Conservation (phyloP, 2,888 invertebrate species). For the Thymelicus acteon region DNA sequence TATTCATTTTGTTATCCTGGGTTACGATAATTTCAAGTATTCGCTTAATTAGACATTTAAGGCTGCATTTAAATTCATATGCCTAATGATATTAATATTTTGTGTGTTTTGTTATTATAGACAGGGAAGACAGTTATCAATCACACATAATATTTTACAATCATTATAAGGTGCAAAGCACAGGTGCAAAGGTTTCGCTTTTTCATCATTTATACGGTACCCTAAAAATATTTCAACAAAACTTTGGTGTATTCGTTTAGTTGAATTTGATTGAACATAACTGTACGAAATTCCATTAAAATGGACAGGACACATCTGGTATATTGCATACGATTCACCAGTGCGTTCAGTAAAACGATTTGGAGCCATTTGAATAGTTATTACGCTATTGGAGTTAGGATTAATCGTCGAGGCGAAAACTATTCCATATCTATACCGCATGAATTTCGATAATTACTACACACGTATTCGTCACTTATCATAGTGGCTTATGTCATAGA, state of each 20-base stretch:
- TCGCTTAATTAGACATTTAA: too few relatives aligned
- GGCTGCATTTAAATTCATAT: too few relatives aligned
- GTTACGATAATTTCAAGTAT: background rate
- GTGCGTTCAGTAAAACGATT: conserved; percentile 1
- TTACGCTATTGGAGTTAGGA: conserved; percentile 1
- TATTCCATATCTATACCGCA: background rate
- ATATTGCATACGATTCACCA: background rate
- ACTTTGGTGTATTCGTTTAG: background rate
- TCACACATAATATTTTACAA: too few relatives aligned
- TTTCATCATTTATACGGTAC: too few relatives aligned
- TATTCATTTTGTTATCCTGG: too few relatives aligned
- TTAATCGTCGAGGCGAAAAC: conserved; percentile 1
- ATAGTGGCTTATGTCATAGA: background rate
- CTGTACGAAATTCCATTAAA: background rate
- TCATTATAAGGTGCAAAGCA: too few relatives aligned
- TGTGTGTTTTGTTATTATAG: too few relatives aligned
- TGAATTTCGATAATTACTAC: background rate
- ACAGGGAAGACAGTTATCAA: too few relatives aligned
- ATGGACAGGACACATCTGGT: background rate
- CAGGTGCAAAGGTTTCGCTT: too few relatives aligned
- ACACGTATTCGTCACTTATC: background rate
- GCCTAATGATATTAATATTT: too few relatives aligned
- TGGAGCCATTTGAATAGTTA: background rate
- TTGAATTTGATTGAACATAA: background rate
- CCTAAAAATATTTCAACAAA: too few relatives aligned